phyloP scores from a whole-genome alignment of 2,888 invertebrate species.

The Didymodactylos carnosus region DNA sequence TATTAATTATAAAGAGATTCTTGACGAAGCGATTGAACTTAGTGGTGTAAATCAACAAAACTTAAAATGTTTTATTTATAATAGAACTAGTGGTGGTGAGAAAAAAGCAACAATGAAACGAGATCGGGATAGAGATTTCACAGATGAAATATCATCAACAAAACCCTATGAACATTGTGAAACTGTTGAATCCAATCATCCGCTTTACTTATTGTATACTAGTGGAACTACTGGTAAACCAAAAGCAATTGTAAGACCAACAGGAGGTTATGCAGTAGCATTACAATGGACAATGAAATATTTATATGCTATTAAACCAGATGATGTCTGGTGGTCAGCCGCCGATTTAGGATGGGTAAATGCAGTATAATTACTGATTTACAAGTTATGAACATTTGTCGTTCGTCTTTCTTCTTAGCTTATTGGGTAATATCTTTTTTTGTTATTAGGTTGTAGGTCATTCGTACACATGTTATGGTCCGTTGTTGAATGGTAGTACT shows the following conservation, averaged over 20 bases:
- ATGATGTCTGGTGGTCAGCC: conserved; percentile 70
- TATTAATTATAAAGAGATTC: conserved; percentile 58
- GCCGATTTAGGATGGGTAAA: conserved; percentile 40
- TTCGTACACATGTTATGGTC: conserved; percentile 79
- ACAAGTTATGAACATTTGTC: too few species aligned
- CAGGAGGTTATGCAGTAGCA: conserved; percentile 66
- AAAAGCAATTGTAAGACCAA: conserved; percentile 57
- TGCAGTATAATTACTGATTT: too few species aligned
- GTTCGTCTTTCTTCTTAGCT: too few species aligned
- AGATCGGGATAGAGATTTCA: conserved; percentile 3
- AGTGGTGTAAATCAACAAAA: conserved; percentile 47
- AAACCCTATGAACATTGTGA: conserved; percentile 53
- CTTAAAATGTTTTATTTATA: conserved; percentile 58
- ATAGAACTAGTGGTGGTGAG: conserved; percentile 47
- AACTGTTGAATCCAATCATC: conserved; percentile 66
- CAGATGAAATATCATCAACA: not conserved
- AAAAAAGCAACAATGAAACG: conserved; percentile 42
- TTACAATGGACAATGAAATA: conserved; percentile 63
- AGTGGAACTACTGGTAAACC: conserved; percentile 36
- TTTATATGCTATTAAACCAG: conserved; percentile 47
- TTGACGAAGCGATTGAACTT: conserved; percentile 57
- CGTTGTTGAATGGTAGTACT: conserved; percentile 58
- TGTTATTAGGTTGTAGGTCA: conserved; percentile 67
- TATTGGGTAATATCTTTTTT: not conserved
- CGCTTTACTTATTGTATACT: conserved; percentile 73